These are phyloP conservation scores for Drosophila quadrilineata DNA, from an alignment of 1,140 invertebrate genomes.

Conservation along the genomic window DNA sequence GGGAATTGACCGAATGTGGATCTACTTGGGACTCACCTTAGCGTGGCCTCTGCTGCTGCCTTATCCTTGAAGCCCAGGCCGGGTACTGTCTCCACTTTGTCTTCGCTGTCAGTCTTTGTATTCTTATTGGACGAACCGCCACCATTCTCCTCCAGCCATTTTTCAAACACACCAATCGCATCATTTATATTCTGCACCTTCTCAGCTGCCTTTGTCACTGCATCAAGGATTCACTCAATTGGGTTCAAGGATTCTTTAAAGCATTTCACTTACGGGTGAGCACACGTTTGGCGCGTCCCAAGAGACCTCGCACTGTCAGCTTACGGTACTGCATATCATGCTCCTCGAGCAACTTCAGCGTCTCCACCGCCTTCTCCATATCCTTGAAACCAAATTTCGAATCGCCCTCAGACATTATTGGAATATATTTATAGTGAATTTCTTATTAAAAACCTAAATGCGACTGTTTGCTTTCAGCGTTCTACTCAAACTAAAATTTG, in stretches of 20 bases:
- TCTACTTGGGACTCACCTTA: conserved; percentile 63
- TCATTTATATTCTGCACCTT: conserved; percentile 87
- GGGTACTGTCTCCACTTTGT: conserved; percentile 83
- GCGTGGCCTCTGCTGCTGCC: conserved; percentile 82
- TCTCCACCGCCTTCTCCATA: conserved; percentile 86
- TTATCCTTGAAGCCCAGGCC: conserved; percentile 86
- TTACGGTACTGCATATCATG: conserved; percentile 85
- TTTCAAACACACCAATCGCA: conserved; percentile 85
- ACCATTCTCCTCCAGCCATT: conserved; percentile 84
- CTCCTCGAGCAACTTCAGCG: conserved; percentile 84
- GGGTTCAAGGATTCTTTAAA: background rate
- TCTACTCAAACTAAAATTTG: conserved; percentile 43
- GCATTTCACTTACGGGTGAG: conserved; percentile 84
- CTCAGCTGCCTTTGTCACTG: conserved; percentile 87
- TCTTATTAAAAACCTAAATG: background rate
- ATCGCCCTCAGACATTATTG: conserved; percentile 81
- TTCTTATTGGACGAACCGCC: conserved; percentile 82
- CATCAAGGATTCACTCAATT: background rate
- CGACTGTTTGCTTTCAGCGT: conserved; percentile 28
- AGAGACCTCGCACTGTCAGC: conserved; percentile 85
- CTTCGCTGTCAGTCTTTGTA: conserved; percentile 73
- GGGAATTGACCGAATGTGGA: background rate
- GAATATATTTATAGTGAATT: conserved; percentile 14
- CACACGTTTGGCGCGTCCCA: conserved; percentile 85
- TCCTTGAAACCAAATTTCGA: conserved; percentile 87